phyloP scores from a whole-genome alignment of 2,113 vertebrate species.

The Struthio camelus region DNA sequence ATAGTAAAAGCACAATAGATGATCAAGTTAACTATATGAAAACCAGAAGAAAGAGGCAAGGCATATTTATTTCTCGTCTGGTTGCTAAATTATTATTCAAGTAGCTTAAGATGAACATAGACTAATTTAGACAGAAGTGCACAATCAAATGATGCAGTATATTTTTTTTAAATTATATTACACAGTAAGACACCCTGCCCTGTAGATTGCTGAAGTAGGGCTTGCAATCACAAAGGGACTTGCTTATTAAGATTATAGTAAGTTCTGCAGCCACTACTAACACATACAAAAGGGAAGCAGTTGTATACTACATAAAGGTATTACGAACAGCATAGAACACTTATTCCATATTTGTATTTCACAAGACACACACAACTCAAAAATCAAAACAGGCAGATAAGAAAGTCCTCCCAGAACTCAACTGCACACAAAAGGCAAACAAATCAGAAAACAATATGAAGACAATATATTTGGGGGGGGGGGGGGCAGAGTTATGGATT shows the following conservation, averaged over 20 bases:
- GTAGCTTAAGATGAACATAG: not conserved
- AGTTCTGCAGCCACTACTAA: not conserved
- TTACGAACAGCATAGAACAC: not conserved
- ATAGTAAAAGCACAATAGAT: no score
- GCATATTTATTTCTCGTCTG: not conserved
- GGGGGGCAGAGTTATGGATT: not conserved
- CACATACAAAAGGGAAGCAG: not conserved
- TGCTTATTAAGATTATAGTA: not conserved
- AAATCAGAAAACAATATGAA: not conserved
- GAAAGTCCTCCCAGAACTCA: not conserved
- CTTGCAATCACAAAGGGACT: not conserved
- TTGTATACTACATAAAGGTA: not conserved
- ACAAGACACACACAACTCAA: not conserved
- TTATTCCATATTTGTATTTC: not conserved
- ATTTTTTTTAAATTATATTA: not conserved
- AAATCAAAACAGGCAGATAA: not conserved
- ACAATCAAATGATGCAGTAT: not conserved
- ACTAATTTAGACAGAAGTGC: not conserved
- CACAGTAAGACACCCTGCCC: not conserved
- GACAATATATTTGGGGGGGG: not conserved
- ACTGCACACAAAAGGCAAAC: not conserved
- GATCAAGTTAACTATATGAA: not conserved
- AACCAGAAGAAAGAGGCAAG: not conserved
- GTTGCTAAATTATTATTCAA: not conserved
- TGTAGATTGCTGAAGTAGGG: not conserved